Base-by-base conservation (phyloP, 2,888 invertebrate genomes). In the Hipparchia sbordonii region DNA sequence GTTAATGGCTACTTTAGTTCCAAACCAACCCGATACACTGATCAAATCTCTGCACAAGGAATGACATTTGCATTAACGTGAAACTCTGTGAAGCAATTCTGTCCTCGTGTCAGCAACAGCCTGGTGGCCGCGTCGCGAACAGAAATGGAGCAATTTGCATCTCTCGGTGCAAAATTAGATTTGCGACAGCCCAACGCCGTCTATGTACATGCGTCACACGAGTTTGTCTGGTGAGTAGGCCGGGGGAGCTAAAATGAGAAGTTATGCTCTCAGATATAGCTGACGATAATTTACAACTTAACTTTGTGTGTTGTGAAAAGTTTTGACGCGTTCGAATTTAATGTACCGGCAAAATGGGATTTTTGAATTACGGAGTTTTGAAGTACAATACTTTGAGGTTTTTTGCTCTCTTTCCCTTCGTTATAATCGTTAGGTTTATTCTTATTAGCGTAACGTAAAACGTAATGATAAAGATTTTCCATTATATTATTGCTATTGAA, bases 111-210 rank as follows among this genome's bases (percentile, higher is more conserved):
- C 72, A 56, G 56, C 45, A 4, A 48, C 68, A 69, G 69, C 56
- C 46, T 67, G 61, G 67, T 57, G 39, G 46, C 62, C 52, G 62
- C 62, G 74, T 73, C 61, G 57, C 57, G 74, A 57, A 69, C 76
- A 72, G 72, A 78, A 76, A 71, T 84, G 82, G 82, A 81, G 80
- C 84, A 86, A 85, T 85, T 83, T 83, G 82, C 81, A 75, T 70
- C 73, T 73, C 76, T 79, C 72, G 76, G 78, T 75, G 82, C 83
- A 83, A 85, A 89, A 88, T 89, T 89, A 89, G 88, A 87, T 87
- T 85, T 82, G 87, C 83, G 82, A 82, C 82, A 78, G 77, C 73
- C 77, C 77, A 76, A 75, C 79, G 78, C 77, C 79, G 72, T 75
- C 73, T 78, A 79, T 79, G 78, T 79, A 72, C 76, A 77, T 79